Evolutionary conservation across 2,888 invertebrate genomes (phyloP).

Genomic region (Apamea monoglypha): DNA sequence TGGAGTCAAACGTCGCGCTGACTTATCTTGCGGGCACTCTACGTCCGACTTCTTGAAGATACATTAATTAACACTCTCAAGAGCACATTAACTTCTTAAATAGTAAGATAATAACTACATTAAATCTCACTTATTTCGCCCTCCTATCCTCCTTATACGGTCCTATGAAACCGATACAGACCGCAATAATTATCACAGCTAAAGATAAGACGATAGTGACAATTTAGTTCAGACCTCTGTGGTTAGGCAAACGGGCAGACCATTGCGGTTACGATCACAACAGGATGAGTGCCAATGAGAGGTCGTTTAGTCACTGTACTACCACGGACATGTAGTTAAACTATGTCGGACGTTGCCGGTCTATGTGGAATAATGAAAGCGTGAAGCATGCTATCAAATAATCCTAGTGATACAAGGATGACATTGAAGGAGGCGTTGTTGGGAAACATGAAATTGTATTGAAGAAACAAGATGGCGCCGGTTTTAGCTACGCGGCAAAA

Average conservation of each 20-base stretch:
- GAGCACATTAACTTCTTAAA: not conserved
- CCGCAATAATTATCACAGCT: conserved; percentile 14
- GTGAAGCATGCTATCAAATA: not conserved
- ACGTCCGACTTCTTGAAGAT: not conserved
- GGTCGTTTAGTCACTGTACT: conserved; percentile 32
- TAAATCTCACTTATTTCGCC: not conserved
- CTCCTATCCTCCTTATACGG: not conserved
- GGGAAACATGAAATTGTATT: not conserved
- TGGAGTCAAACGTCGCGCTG: not conserved
- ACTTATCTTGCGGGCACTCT: not conserved
- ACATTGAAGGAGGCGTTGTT: not conserved
- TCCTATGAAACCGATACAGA: not conserved
- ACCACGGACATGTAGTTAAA: conserved; percentile 14
- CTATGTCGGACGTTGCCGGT: conserved; percentile 15
- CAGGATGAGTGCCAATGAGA: conserved; percentile 35
- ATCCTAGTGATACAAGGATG: not conserved
- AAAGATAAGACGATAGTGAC: conserved; percentile 21
- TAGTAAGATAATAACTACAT: not conserved
- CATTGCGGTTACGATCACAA: conserved; percentile 42
- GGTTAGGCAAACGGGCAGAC: conserved; percentile 26
- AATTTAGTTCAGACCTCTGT: conserved; percentile 34
- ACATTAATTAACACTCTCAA: not conserved
- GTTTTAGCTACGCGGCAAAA: not conserved
- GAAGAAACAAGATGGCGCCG: not conserved
- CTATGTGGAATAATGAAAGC: conserved; percentile 2